phyloP scores from a whole-genome alignment of 23 tunicate species.

The Botrylloides violaceus region DNA sequence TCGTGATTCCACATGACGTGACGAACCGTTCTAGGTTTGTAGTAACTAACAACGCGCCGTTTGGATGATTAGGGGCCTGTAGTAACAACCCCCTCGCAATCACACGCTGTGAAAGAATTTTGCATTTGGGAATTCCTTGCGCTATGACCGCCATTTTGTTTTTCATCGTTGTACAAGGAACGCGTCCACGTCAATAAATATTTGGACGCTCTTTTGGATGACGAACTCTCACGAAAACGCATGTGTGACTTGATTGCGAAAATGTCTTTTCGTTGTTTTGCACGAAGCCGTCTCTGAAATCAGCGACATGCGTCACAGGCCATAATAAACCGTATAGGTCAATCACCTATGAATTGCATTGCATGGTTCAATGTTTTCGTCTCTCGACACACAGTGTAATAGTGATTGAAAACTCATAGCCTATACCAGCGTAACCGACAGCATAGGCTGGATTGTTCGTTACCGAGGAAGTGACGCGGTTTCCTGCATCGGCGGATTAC shows the following conservation, averaged over 20 bases:
- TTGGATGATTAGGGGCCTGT: too few species aligned
- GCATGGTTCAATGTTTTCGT: slow-evolving; percentile 3
- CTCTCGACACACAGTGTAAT: not conserved
- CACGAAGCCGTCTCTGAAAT: not conserved
- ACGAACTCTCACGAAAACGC: too few species aligned
- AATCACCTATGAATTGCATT: not conserved
- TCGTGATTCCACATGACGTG: too few species aligned
- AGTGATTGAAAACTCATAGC: slow-evolving; percentile 1
- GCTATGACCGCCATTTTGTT: too few species aligned
- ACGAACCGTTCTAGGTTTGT: too few species aligned
- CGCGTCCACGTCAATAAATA: too few species aligned
- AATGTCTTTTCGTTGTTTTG: not conserved
- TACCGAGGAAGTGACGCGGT: slow-evolving; percentile 79
- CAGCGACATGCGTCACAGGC: not conserved
- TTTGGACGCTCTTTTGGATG: too few species aligned
- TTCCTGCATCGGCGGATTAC: slow-evolving; percentile 61
- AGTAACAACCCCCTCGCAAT: too few species aligned
- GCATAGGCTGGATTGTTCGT: slow-evolving; percentile 41
- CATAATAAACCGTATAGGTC: slow-evolving; percentile 1
- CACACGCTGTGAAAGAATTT: too few species aligned
- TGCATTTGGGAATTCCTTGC: too few species aligned
- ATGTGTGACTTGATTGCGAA: slow-evolving; percentile 12
- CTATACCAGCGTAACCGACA: slow-evolving; percentile 1
- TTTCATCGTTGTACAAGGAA: too few species aligned
- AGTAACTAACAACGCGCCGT: too few species aligned